Evolutionary conservation across 2,888 invertebrate species (phyloP), one percentile per base, ranked within the genome.

Genomic region (Bibio marci): DNA sequence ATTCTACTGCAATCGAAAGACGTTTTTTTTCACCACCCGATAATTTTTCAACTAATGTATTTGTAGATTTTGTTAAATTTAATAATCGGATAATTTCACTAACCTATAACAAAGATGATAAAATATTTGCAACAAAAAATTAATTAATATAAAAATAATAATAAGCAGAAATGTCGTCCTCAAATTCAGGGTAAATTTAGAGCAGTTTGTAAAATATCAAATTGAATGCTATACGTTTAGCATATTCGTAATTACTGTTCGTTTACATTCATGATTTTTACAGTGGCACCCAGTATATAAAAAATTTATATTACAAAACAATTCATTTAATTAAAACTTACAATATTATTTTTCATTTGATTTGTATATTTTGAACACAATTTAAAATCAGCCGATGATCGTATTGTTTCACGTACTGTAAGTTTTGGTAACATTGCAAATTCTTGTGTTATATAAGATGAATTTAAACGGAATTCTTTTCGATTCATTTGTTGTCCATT

Each of bases 11-110:
- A 42, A 92, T 86, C 2, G 90, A 80, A 25, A 92, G 67, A 48
- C 91, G 70, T 61, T 92, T 92, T 49, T 75, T 74, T 61, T 92
- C 85, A 2, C 92, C 92, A 2, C 91, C 91, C 3, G 90, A 90
- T 35, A 92, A 64, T 34, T 70, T 64, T 3, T 64, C 65, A 0
- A 82, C 79, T 45, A 76, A 63, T 1, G 82, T 82, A 47, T 74
- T 62, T 32, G 71, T 64, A 38, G 72, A 70, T 38, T 67, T 65
- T 41, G 67, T 67, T 45, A 91, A 67, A 38, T 79, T 78, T 40
- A 91, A 68, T 2, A 80, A 74, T 40, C 71, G 67, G 36, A 90
- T 63, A 48, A 90, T 80, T 56, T 85, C 77, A 49, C 77, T 70
- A 46, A 88, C 70, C 90, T 90, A 58, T n/a, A n/a, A n/a, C n/a